A percentile compares a stretch with the other conserved stretches of the same genome.
Evolutionary conservation across 92 coral and sea anemone species (phyloP).

Genomic region (Paramuricea clavata): DNA sequence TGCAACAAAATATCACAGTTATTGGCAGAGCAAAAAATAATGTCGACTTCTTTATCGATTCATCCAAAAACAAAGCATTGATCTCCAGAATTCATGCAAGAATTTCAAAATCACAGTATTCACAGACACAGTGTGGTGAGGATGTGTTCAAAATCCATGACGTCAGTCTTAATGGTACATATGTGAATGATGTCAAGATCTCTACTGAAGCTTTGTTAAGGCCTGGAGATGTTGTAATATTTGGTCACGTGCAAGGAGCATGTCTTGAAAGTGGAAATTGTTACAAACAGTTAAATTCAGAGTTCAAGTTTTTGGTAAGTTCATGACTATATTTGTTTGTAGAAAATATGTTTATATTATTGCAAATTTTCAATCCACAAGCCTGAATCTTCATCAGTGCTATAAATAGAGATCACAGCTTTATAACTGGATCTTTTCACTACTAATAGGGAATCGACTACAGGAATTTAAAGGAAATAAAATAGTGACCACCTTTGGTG

Average conservation of each 20-base stretch:
- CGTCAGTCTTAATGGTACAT: slow-evolving; percentile 95
- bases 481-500: no score
- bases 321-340: no score
- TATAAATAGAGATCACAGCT: no score
- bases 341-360: no score
- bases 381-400: no score
- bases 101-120: slow-evolving; percentile 61
- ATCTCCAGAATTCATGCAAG: slow-evolving; percentile 95
- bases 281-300: slow-evolving; percentile 81
- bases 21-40: slow-evolving; percentile 82
- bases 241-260: slow-evolving; percentile 92
- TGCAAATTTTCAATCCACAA: no score
- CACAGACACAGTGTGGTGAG: slow-evolving; percentile 52
- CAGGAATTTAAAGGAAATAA: no score
- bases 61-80: slow-evolving; percentile 80
- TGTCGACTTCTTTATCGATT: slow-evolving; percentile 85
- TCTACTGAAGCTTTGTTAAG: slow-evolving; percentile 72
- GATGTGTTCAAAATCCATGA: slow-evolving; percentile 77
- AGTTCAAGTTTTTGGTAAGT: slow-evolving; percentile 86
- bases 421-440: no score
- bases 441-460: no score
- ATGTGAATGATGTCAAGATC: slow-evolving; percentile 83
- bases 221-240: slow-evolving; percentile 88
- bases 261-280: slow-evolving; percentile 73
- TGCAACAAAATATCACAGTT: slow-evolving; percentile 78